phyloP scores from a whole-genome alignment of 23 tunicate species.

The Clavelina lepadiformis region DNA sequence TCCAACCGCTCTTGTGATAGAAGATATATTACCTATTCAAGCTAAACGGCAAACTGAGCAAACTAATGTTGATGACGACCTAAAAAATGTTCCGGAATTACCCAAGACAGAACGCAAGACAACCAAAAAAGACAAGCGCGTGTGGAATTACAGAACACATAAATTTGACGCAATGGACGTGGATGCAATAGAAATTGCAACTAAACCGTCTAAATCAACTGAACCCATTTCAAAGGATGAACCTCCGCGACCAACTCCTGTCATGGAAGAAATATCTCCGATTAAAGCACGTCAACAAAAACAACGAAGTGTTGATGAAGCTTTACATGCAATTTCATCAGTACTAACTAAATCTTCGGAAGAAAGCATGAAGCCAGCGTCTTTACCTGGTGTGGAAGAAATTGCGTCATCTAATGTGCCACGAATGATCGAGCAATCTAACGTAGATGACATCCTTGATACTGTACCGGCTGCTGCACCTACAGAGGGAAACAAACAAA shows the following conservation, averaged over 20 bases:
- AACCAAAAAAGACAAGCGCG: constrained; percentile 10
- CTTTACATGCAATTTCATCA: neutral
- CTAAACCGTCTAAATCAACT: neutral
- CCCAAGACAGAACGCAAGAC: constrained; percentile 1
- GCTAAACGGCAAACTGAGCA: no score
- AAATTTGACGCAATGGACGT: constrained; percentile 13
- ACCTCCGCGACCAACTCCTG: neutral
- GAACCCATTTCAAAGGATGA: no score
- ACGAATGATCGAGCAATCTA: no score
- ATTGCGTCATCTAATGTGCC: no score
- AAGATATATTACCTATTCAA: neutral
- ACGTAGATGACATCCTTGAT: no score
- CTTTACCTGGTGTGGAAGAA: no score
- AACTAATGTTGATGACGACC: no score
- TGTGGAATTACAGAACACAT: constrained; percentile 39
- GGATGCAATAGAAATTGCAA: constrained; percentile 4
- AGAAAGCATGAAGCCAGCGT: no score
- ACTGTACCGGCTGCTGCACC: no score
- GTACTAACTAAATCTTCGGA: neutral
- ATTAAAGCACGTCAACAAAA: neutral
- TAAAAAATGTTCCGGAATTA: neutral
- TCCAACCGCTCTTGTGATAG: neutral
- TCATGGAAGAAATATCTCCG: neutral
- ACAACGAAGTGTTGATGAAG: neutral
- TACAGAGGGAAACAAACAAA: no score